Evolutionary conservation across 1,140 invertebrate species (phyloP).

Genomic region (Drosophila kohkoa): DNA sequence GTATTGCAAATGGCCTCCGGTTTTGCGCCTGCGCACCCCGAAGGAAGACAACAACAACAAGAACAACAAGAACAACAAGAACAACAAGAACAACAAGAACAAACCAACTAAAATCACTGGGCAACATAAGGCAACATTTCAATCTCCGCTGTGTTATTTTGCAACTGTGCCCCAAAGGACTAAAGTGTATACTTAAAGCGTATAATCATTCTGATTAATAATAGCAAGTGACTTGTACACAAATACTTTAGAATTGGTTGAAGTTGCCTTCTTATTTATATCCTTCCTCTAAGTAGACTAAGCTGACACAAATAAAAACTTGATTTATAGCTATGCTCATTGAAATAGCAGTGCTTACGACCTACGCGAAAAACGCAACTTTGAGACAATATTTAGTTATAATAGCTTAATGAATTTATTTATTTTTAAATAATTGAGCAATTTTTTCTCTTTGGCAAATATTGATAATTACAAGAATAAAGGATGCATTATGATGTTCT

Average conservation of each 20-base stretch:
- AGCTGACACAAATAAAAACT: not conserved
- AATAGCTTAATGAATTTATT: too few species aligned
- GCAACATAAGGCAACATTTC: slow-evolving; percentile 56
- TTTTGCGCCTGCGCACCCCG: slow-evolving; percentile 68
- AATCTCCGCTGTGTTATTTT: slow-evolving; percentile 68
- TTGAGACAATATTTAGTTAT: too few species aligned
- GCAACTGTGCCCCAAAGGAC: slow-evolving; percentile 36
- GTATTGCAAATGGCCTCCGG: slow-evolving; percentile 58
- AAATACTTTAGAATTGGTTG: too few species aligned
- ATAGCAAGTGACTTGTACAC: not conserved
- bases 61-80: not conserved
- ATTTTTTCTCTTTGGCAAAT: too few species aligned
- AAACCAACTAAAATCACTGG: slow-evolving; percentile 25
- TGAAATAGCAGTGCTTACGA: too few species aligned
- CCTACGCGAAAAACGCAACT: too few species aligned
- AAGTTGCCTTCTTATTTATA: too few species aligned
- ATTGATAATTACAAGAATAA: too few species aligned
- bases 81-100: not conserved
- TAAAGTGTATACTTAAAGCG: slow-evolving; percentile 28
- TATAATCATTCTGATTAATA: slow-evolving; percentile 5
- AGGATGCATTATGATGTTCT: too few species aligned
- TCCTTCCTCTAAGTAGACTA: too few species aligned
- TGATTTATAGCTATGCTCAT: too few species aligned
- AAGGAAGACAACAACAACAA: slow-evolving; percentile 1
- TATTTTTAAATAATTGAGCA: too few species aligned